Conservation (phyloP, 2,888 invertebrate species). For the Pachliopta kotzebuea region DNA sequence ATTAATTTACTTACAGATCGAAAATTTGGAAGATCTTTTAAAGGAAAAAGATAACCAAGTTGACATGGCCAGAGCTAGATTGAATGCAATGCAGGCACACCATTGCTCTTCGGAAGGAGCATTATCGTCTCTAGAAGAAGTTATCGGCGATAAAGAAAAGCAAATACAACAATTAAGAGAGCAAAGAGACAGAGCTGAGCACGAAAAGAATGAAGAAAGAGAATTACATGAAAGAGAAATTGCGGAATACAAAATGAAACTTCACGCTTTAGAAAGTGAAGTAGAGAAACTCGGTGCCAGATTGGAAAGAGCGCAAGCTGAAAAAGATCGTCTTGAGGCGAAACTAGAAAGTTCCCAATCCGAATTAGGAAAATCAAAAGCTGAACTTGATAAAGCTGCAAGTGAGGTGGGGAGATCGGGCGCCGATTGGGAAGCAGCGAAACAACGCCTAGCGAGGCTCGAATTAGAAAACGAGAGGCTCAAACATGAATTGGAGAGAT, state of each 20-base stretch:
- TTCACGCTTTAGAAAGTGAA: constrained; percentile 94
- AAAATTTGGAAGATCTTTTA: constrained; percentile 97
- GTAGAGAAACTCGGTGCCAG: constrained; percentile 93
- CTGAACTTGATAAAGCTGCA: constrained; percentile 94
- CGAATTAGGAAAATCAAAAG: constrained; percentile 96
- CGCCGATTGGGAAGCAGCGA: constrained; percentile 93
- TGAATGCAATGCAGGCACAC: constrained; percentile 96
- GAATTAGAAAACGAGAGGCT: constrained; percentile 95
- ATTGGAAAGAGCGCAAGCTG: constrained; percentile 92
- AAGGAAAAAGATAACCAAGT: constrained; percentile 99
- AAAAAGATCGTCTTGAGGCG: constrained; percentile 94
- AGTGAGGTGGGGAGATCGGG: constrained; percentile 94
- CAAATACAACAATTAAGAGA: constrained; percentile 97
- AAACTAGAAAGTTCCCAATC: constrained; percentile 96
- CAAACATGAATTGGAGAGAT: constrained; percentile 91
- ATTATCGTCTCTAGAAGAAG: constrained; percentile 95
- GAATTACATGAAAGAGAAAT: constrained; percentile 95
- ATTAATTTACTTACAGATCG: constrained; percentile 85
- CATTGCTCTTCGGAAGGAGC: constrained; percentile 97
- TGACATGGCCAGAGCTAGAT: constrained; percentile 94
- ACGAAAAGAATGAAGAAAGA: constrained; percentile 97
- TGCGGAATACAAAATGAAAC: constrained; percentile 96
- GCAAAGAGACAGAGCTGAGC: constrained; percentile 96
- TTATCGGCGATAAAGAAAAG: constrained; percentile 97
- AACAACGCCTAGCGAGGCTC: constrained; percentile 89